Percentiles rank a stretch among this genome's conserved stretches.
phyloP scores from a whole-genome alignment of 2,797 vertebrate species.

The Esox lucius region DNA sequence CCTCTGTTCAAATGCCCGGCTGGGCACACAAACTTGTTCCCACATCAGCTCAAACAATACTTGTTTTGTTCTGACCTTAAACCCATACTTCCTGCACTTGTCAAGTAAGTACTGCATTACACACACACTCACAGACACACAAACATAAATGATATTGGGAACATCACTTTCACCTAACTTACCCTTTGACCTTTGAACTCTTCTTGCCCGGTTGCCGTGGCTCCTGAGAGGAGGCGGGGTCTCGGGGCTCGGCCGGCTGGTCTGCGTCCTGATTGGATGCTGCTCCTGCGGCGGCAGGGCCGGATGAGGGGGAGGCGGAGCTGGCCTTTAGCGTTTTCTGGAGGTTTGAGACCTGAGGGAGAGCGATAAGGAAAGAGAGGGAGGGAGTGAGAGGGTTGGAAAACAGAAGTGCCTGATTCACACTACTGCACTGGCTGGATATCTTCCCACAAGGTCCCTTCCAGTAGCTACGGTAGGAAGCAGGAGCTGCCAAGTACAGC shows the following conservation, averaged over 20 bases:
- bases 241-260: slow-evolving; percentile 77
- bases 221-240: slow-evolving; percentile 90
- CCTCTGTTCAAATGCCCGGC: too few relatives aligned
- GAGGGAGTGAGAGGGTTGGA: background rate
- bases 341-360: slow-evolving; percentile 88
- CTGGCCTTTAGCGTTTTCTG: slow-evolving; percentile 98
- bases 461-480: background rate
- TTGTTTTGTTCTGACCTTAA: background rate
- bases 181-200: slow-evolving; percentile 98
- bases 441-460: background rate
- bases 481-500: background rate
- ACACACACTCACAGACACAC: background rate
- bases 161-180: slow-evolving; percentile 51
- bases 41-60: background rate
- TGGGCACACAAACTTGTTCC: background rate
- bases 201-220: slow-evolving; percentile 95
- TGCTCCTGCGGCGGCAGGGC: slow-evolving; percentile 83
- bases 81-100: background rate
- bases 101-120: background rate
- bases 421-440: background rate
- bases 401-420: background rate
- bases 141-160: slow-evolving; percentile 14
- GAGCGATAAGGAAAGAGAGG: background rate
- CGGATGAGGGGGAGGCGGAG: slow-evolving; percentile 79
- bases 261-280: slow-evolving; percentile 86